Percentiles rank a stretch among this genome's conserved stretches.
Conservation (phyloP, 2,888 invertebrate species). For the Dendrolimus pini region DNA sequence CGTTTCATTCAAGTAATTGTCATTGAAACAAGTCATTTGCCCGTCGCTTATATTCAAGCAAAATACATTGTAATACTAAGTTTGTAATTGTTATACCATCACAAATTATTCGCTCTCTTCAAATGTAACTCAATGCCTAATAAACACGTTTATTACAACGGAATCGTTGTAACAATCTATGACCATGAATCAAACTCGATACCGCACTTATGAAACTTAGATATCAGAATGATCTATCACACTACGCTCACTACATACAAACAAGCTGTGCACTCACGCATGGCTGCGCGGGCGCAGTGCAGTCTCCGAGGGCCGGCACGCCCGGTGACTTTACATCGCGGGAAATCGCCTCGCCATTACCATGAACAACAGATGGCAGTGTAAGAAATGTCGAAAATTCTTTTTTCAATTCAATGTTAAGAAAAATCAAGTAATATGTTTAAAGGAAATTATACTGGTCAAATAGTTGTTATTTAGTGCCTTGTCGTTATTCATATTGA, state of each 20-base stretch:
- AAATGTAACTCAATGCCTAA: neutral
- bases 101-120: neutral
- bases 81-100: neutral
- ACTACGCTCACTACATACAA: neutral
- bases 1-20: no score
- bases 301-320: slow-evolving; percentile 2
- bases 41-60: no score
- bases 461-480: no score
- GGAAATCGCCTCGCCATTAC: no score
- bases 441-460: no score
- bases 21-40: no score
- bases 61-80: no score
- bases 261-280: neutral
- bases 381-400: no score
- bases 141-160: neutral
- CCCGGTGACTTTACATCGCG: neutral
- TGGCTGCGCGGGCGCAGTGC: slow-evolving; percentile 4
- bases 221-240: neutral
- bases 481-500: no score
- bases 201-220: neutral
- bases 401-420: no score
- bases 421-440: no score
- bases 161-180: neutral
- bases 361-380: no score
- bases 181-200: neutral